Conservation (phyloP, 1,140 invertebrate genomes). For the Cotesia chilonis region DNA sequence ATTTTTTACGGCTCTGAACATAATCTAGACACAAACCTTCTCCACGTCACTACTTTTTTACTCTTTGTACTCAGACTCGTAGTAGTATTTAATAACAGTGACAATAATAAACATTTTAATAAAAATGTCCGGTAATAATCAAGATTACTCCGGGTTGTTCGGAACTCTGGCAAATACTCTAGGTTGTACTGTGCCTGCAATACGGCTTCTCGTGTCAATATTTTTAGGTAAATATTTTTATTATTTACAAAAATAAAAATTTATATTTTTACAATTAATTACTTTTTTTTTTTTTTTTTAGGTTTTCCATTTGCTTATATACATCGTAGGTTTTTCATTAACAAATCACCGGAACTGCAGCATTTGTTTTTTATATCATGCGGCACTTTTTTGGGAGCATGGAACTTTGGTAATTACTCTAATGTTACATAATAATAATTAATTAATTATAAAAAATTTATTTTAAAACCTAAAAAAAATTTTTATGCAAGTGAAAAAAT, state of each 20-base stretch:
- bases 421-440: background rate
- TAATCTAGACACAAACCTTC: too few relatives aligned
- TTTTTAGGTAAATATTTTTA: background rate
- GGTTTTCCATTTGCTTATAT: constrained; percentile 82
- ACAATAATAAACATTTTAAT: too few relatives aligned
- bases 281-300: constrained; percentile 65
- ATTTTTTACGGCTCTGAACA: too few relatives aligned
- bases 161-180: background rate
- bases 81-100: too few relatives aligned
- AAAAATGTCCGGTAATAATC: background rate
- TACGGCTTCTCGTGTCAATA: constrained; percentile 21
- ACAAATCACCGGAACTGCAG: constrained; percentile 68
- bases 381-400: constrained; percentile 78
- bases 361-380: constrained; percentile 79
- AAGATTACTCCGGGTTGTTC: background rate
- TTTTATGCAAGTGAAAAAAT: too few relatives aligned
- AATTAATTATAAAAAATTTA: background rate
- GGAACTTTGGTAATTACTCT: constrained; percentile 79
- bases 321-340: constrained; percentile 71
- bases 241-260: constrained; percentile 28
- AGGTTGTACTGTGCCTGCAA: constrained; percentile 12
- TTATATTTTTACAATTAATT: background rate
- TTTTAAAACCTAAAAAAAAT: too few relatives aligned
- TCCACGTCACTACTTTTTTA: too few relatives aligned
- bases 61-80: too few relatives aligned